phyloP scores from a whole-genome alignment of 2,888 invertebrate species.

The Caenorhabditis sp. region DNA sequence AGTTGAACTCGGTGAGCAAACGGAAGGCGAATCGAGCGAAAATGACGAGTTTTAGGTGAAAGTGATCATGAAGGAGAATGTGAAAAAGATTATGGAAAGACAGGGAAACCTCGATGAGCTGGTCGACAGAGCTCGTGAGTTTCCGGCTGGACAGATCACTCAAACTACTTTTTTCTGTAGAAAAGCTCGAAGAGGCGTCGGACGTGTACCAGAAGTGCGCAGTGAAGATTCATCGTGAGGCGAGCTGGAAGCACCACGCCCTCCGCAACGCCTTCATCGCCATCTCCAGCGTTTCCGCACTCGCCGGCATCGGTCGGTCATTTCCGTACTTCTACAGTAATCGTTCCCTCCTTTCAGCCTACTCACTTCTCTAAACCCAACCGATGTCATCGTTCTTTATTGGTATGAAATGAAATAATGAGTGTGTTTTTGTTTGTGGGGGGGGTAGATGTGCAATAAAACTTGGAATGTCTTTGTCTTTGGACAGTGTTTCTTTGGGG shows the following conservation, averaged over 20 bases:
- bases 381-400: too few species aligned
- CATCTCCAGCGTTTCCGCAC: conserved; percentile 13
- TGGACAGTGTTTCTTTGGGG: not conserved
- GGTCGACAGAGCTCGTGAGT: conserved; percentile 52
- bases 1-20: conserved; percentile 32
- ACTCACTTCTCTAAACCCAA: conserved; percentile 30
- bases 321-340: not conserved
- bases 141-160: too few species aligned
- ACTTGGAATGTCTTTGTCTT: not conserved
- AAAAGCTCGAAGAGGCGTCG: conserved; percentile 45
- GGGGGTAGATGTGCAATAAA: too few species aligned
- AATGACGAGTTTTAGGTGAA: conserved; percentile 18
- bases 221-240: conserved; percentile 35
- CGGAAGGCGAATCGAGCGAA: not conserved
- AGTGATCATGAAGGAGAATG: conserved; percentile 50
- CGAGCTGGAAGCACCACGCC: conserved; percentile 29
- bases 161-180: conserved; percentile 26
- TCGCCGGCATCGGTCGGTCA: conserved; percentile 16
- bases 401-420: too few species aligned
- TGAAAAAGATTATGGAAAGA: conserved; percentile 52
- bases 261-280: conserved; percentile 25
- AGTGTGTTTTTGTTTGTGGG: too few species aligned
- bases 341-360: conserved; percentile 3
- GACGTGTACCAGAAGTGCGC: conserved; percentile 51
- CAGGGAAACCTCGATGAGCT: conserved; percentile 45